Base-by-base conservation (phyloP, 2,113 vertebrate genomes). In the Syngnathus typhle region DNA sequence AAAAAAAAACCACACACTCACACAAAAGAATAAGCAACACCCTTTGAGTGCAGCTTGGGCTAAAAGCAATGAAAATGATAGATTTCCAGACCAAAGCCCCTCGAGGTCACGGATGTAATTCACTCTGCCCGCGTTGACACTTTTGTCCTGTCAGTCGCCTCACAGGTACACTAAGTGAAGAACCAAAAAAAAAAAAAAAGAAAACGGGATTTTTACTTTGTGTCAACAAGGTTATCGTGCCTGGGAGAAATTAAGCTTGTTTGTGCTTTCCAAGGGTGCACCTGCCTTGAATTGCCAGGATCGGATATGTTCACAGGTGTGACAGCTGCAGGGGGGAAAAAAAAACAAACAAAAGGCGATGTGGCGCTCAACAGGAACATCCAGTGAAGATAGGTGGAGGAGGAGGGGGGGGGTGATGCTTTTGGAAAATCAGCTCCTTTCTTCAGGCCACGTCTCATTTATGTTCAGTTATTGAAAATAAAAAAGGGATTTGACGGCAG, bases 21-120 rank as follows among this genome's bases (percentile, higher is more conserved):
- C 41, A 43, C 41, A 32, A 39, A 84, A 84, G 84, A 84, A 81
- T 72, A 82, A 79, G 73, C 81, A 87, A 87, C 84, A 87, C 84
- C 84, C 82, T 60, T 75, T 85, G 32, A 55, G 61, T 59, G 68
- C 44, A 64, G n/a, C 62, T 46, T 16, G 19, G 65, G 58, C 10
- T 74, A 23, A 74, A 75, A 64, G 66, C 46, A 23, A 19, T 66
- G 51, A 71, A 78, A 56, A 70, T 36, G 46, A 66, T 13, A 51
- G 21, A 62, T 23, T 21, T n/a, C 27, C 43, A 69, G 7, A 37
- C 27, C 54, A 58, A 66, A 64, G 64, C 58, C 49, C 71, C 67
- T 52, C 56, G 27, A 9, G 63, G 54, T 78, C 16, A 71, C 41
- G 74, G 41, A 36, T 62, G 68, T 69, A 73, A 78, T 76, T 75